Base-by-base conservation (phyloP, 2,113 vertebrate genomes). In the Burhinus bistriatus region DNA sequence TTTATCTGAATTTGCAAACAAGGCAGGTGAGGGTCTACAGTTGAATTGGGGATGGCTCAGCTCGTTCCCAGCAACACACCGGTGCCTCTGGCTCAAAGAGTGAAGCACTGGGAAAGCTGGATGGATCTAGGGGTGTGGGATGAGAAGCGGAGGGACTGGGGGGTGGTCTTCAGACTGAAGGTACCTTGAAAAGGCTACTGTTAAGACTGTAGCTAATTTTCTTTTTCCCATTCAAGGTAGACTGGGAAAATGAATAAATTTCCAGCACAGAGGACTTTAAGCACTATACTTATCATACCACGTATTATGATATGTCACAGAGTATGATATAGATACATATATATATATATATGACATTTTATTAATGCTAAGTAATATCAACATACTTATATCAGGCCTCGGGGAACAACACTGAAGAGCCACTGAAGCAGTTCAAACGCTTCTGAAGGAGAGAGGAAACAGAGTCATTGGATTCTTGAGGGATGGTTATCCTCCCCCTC, bases 321-420 rank as follows among this genome's bases (percentile, higher is more conserved):
- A 66, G 6, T 34, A 42, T 14, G 22, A 71, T 42, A 71, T 0
- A 75, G 27, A 52, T 44, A 61, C 3, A 22, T 5, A 47, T 44
- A 62, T 2, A 22, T 5, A 47, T 5, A 9, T 27, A 72, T 70
- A 42, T 77, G 22, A 30, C 1, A 16, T 82, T 79, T 69, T 51
- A 44, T 55, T 71, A 88, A n/a, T 55, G 27, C 2, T 55, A 42
- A 59, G 2, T 30, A 55, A 30, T 44, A 79, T 22, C 15, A 47
- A 12, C 25, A 62, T 15, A 23, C 2, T 68, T 62, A 8, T 9
- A 61, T 54, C 40, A 75, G 22, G 15, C 36, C 19, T 49, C 69
- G 23, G 15, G 45, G 30, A 47, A 38, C 14, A 57, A 34, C 0
- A 0, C 0, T 55, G 23, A 61, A 65, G 34, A 40, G 38, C 13